Conservation (phyloP, 2,797 vertebrate species). For the Sebastes hubbsi region DNA sequence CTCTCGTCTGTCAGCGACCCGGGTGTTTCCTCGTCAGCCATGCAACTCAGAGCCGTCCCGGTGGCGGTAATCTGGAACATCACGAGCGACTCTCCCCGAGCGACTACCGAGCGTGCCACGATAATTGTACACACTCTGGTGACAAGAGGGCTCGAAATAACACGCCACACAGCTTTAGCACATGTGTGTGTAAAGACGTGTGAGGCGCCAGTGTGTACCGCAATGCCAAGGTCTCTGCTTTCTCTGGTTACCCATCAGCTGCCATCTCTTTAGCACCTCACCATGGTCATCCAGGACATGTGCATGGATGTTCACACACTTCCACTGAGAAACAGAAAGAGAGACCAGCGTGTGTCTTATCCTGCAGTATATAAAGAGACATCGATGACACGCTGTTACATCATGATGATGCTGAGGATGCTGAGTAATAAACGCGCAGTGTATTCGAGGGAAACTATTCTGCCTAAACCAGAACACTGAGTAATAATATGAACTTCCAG, state of each 20-base stretch:
- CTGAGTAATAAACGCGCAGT: too few species aligned
- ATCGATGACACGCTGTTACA: not conserved
- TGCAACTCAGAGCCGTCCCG: not conserved
- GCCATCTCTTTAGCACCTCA: constrained; percentile 71
- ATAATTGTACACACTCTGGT: constrained; percentile 55
- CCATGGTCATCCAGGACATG: constrained; percentile 26
- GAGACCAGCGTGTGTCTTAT: not conserved
- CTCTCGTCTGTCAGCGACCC: constrained; percentile 35
- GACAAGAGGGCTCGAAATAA: constrained; percentile 68
- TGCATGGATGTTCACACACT: constrained; percentile 16
- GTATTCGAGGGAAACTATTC: not conserved
- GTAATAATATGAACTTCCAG: not conserved
- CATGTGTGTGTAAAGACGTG: constrained; percentile 28
- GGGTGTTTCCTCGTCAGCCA: constrained; percentile 33
- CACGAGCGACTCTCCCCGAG: constrained; percentile 15
- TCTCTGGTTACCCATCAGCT: constrained; percentile 82
- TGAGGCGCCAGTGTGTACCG: constrained; percentile 72
- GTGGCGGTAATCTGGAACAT: constrained; percentile 12
- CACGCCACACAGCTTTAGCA: constrained; percentile 47
- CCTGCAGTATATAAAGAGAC: not conserved
- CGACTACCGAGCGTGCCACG: constrained; percentile 33
- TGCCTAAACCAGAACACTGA: not conserved
- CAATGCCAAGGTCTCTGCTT: constrained; percentile 76
- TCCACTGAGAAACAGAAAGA: not conserved
- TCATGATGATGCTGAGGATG: not conserved